These are phyloP conservation scores for Crenichthys baileyi DNA, from an alignment of 2,797 vertebrate genomes.

Conservation along the genomic window DNA sequence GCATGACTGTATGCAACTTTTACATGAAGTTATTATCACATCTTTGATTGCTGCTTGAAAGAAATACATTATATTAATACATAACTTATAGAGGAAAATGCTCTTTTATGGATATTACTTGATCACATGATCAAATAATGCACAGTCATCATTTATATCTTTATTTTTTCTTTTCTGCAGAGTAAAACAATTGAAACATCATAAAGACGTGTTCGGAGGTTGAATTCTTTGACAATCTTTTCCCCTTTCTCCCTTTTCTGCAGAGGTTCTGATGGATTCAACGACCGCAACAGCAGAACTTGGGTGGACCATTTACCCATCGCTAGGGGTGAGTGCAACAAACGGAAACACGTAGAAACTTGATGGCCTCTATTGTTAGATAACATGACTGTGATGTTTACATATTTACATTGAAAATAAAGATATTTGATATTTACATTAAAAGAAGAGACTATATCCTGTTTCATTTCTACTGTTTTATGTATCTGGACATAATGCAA, in stretches of 20 bases:
- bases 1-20: no score
- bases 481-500: no score
- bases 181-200: neutral
- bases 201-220: no score
- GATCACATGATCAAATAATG: neutral
- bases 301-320: constrained; percentile 92
- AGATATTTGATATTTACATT: no score
- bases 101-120: neutral
- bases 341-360: neutral
- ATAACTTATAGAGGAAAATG: neutral
- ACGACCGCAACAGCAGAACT: constrained; percentile 95
- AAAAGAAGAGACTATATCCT: no score
- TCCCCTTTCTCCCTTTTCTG: constrained; percentile 30
- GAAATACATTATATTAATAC: no score
- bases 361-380: no score
- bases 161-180: neutral
- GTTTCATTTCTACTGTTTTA: no score
- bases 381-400: no score
- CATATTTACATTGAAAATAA: no score
- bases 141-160: neutral
- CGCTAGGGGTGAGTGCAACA: constrained; percentile 88
- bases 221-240: neutral
- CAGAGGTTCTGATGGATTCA: constrained; percentile 96
- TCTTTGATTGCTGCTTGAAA: neutral
- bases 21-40: neutral